A percentile compares a stretch with the other conserved stretches of the same genome.
phyloP scores from a whole-genome alignment of 2,888 invertebrate genomes.

The Chrysolina oricalcia region DNA sequence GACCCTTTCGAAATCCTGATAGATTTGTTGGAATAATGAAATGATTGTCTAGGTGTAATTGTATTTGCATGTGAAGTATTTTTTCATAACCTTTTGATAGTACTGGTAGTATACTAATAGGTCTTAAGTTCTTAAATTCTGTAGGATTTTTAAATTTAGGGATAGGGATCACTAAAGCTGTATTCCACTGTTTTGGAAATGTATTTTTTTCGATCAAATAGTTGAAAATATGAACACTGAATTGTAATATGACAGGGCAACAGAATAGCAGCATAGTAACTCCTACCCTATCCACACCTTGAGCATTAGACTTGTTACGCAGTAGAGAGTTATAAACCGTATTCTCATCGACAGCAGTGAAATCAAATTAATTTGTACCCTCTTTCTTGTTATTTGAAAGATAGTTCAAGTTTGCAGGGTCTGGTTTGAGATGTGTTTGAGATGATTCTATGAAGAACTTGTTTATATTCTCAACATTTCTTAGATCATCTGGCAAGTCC shows the following conservation, averaged over 20 bases:
- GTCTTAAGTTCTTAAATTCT: constrained; percentile 12
- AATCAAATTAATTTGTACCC: not conserved
- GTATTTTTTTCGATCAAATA: not conserved
- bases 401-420: constrained; percentile 1
- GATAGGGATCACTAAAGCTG: constrained; percentile 9
- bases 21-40: constrained; percentile 15
- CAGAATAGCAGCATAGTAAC: too few species aligned
- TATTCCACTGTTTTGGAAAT: constrained; percentile 20
- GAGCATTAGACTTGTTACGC: constrained; percentile 5
- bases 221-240: not conserved
- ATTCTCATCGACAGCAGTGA: constrained; percentile 4
- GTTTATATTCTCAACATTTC: constrained; percentile 19
- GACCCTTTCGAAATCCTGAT: too few species aligned
- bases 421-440: constrained; percentile 4
- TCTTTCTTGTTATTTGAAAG: not conserved
- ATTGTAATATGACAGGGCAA: too few species aligned
- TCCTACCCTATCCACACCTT: too few species aligned
- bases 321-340: constrained; percentile 12
- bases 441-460: constrained; percentile 6
- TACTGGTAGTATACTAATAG: too few species aligned
- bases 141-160: constrained; percentile 6
- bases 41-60: constrained; percentile 7
- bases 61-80: constrained; percentile 18
- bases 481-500: constrained; percentile 6
- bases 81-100: constrained; percentile 24